Evolutionary conservation across 1,140 invertebrate species (phyloP).

Genomic region (Limonius californicus): DNA sequence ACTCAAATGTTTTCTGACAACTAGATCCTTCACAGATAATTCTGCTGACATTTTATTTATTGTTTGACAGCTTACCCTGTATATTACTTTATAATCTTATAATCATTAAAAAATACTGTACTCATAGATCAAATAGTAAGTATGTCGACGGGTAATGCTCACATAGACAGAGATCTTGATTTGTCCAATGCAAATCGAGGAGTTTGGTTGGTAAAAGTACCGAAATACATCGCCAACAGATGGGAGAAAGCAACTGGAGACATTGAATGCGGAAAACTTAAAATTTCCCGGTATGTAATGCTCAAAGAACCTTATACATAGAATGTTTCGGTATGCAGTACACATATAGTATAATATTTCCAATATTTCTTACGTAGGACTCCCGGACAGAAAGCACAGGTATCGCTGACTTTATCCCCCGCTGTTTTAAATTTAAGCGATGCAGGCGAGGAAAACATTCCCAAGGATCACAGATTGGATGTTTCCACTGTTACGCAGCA

Average conservation of each 20-base stretch:
- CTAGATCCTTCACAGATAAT: no score
- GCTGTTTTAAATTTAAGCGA: conserved; percentile 68
- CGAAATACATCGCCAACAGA: conserved; percentile 90
- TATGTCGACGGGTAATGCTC: conserved; percentile 44
- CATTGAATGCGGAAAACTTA: conserved; percentile 75
- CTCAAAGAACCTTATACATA: no score
- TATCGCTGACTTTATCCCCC: conserved; percentile 65
- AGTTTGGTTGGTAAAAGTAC: conserved; percentile 95
- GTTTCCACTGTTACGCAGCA: conserved; percentile 84
- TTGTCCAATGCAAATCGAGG: conserved; percentile 82
- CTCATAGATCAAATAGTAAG: no score
- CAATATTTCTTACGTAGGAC: conserved; percentile 42
- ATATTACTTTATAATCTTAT: no score
- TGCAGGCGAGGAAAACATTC: conserved; percentile 66
- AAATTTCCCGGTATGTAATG: conserved; percentile 72
- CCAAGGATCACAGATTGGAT: conserved; percentile 87
- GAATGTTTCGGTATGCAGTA: no score
- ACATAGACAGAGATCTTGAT: conserved; percentile 75
- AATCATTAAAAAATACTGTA: no score
- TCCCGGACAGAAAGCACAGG: conserved; percentile 66
- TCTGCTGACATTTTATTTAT: no score
- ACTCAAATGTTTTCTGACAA: no score
- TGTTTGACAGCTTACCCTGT: no score
- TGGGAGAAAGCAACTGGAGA: conserved; percentile 81
- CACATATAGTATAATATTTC: not conserved